Conservation (phyloP, 2,797 vertebrate genomes). For the Discoglossus pictus region DNA sequence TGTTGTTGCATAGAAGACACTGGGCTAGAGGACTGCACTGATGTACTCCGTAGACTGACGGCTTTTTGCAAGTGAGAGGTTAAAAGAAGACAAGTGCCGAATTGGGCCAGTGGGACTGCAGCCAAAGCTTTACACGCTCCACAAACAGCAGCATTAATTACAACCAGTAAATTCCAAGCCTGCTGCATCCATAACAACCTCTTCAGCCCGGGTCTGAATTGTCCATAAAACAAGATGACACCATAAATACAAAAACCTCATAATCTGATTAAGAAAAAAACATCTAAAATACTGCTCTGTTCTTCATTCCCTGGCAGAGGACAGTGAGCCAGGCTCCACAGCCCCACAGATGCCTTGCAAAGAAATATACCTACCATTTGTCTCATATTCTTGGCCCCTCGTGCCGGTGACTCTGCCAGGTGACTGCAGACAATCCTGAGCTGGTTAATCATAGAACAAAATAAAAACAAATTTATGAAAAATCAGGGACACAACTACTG, state of each 20-base stretch:
- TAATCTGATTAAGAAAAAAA: conserved; percentile 29
- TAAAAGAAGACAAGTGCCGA: neutral
- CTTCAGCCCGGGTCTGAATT: conserved; percentile 5
- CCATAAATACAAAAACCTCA: conserved; percentile 36
- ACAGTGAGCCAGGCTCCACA: conserved; percentile 8
- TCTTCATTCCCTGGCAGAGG: neutral
- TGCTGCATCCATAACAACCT: conserved; percentile 11
- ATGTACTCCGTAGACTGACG: too few relatives aligned
- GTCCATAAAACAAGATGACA: conserved; percentile 42
- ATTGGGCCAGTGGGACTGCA: conserved; percentile 1
- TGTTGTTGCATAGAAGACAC: too few relatives aligned
- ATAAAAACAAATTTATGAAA: neutral
- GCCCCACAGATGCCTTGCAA: conserved; percentile 11
- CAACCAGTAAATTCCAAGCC: conserved; percentile 41
- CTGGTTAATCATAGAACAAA: conserved; percentile 25
- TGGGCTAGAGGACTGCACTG: too few relatives aligned
- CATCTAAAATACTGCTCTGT: neutral
- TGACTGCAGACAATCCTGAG: conserved; percentile 18
- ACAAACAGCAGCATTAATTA: conserved; percentile 46
- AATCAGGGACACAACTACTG: neutral
- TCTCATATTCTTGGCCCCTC: neutral
- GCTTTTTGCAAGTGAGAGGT: too few relatives aligned
- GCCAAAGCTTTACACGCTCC: conserved; percentile 28
- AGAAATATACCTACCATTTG: conserved; percentile 18
- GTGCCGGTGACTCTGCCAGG: conserved; percentile 18